These are phyloP conservation scores for Suncus etruscus DNA, from an alignment of 2,113 vertebrate species.

Conservation along the genomic window DNA sequence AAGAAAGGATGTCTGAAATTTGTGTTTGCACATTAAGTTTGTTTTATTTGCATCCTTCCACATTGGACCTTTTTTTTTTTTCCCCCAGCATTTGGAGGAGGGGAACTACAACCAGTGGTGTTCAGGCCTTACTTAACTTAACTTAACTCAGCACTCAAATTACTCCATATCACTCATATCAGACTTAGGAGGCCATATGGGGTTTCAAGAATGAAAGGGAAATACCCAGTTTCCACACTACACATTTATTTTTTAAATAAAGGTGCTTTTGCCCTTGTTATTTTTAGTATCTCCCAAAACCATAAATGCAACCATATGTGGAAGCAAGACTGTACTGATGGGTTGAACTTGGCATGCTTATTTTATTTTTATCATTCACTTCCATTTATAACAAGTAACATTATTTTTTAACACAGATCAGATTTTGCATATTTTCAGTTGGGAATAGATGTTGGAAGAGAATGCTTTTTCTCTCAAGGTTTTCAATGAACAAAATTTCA, in stretches of 20 bases:
- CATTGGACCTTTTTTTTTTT: conserved; percentile 73
- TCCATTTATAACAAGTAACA: conserved; percentile 65
- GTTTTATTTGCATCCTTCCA: neutral
- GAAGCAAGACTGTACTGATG: conserved; percentile 78
- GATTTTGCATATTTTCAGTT: conserved; percentile 71
- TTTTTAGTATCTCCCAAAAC: conserved; percentile 87
- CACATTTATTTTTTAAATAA: conserved; percentile 74
- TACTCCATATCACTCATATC: too few relatives aligned
- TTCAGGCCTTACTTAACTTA: too few relatives aligned
- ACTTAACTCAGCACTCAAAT: neutral
- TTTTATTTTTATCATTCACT: conserved; percentile 77
- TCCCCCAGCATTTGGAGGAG: too few relatives aligned
- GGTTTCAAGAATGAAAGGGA: too few relatives aligned
- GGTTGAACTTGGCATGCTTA: conserved; percentile 73
- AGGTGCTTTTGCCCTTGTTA: conserved; percentile 79
- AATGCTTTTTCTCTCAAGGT: conserved; percentile 30
- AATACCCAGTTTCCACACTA: neutral
- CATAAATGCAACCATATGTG: conserved; percentile 89
- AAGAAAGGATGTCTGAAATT: conserved; percentile 9
- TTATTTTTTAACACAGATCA: conserved; percentile 47
- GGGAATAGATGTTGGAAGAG: conserved; percentile 23
- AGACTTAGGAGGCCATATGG: too few relatives aligned
- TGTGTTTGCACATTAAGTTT: neutral
- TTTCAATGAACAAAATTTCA: conserved; percentile 8
- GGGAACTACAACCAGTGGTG: too few relatives aligned